Evolutionary conservation across 1,140 invertebrate genomes (phyloP).

Genomic region (Lasioglossum albipes): DNA sequence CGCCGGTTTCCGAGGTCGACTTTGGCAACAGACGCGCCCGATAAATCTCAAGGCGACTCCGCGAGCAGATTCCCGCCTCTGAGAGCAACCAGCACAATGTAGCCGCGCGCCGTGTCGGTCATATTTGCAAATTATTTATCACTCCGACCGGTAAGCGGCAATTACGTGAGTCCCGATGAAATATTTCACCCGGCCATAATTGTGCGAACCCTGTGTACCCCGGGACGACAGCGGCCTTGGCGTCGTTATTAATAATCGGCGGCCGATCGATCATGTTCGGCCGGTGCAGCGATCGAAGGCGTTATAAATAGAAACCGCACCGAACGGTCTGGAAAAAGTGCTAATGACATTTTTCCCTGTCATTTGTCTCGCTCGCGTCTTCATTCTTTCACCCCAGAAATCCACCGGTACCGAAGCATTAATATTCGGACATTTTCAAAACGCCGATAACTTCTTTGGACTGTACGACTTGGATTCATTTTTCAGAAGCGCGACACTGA

Average conservation of each 20-base stretch:
- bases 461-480: too few relatives aligned
- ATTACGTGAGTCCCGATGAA: constrained; percentile 45
- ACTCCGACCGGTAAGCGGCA: constrained; percentile 44
- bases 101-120: constrained; percentile 1
- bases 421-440: too few relatives aligned
- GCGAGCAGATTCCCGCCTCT: background rate
- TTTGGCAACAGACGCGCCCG: constrained; percentile 24
- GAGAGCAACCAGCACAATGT: constrained; percentile 15
- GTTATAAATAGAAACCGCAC: background rate
- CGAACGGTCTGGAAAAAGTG: background rate
- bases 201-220: constrained; percentile 14
- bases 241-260: constrained; percentile 37
- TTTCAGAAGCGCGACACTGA: too few relatives aligned
- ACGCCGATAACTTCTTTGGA: too few relatives aligned
- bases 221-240: background rate
- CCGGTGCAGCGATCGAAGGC: background rate
- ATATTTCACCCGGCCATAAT: constrained; percentile 33
- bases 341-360: background rate
- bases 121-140: constrained; percentile 60
- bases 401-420: too few relatives aligned
- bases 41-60: constrained; percentile 30
- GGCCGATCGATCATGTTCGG: constrained; percentile 13
- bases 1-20: constrained; percentile 10
- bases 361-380: background rate
- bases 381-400: too few relatives aligned